A percentile compares a stretch with the other conserved stretches of the same genome.
These are phyloP conservation scores for Cyprinodon tularosa DNA, from an alignment of 2,113 vertebrate genomes.

Conservation along the genomic window DNA sequence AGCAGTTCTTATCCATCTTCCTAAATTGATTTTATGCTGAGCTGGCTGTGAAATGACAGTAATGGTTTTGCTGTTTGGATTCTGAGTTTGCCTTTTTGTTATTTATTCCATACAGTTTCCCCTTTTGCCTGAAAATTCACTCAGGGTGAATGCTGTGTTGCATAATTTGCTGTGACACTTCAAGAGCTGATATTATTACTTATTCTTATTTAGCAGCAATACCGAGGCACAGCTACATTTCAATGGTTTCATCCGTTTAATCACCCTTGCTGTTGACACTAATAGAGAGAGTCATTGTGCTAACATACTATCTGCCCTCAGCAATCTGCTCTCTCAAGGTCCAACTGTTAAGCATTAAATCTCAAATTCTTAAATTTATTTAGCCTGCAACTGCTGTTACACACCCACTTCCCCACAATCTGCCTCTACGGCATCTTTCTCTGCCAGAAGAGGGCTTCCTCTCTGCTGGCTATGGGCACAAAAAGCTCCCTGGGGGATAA, in stretches of 20 bases:
- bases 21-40: background rate
- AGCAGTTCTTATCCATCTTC: background rate
- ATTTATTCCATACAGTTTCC: background rate
- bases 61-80: too few species aligned
- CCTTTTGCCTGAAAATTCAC: background rate
- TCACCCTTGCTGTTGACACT: background rate
- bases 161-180: background rate
- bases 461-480: slow-evolving; percentile 40
- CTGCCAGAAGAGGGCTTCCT: slow-evolving; percentile 27
- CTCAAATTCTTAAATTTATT: slow-evolving; percentile 52
- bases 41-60: background rate
- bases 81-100: background rate
- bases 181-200: slow-evolving; percentile 5
- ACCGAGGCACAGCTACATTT: slow-evolving; percentile 2
- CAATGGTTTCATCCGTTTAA: slow-evolving; percentile 8
- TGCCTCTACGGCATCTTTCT: slow-evolving; percentile 37
- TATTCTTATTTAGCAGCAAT: slow-evolving; percentile 7
- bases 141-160: background rate
- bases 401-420: slow-evolving; percentile 60
- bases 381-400: slow-evolving; percentile 64
- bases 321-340: background rate
- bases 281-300: slow-evolving; percentile 2
- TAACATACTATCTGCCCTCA: slow-evolving; percentile 1
- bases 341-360: slow-evolving; percentile 22
- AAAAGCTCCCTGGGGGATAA: slow-evolving; percentile 42